Percentiles rank a stretch among this genome's conserved stretches.
Evolutionary conservation across 2,113 vertebrate species (phyloP).

Genomic region (Donacobius atricapilla): DNA sequence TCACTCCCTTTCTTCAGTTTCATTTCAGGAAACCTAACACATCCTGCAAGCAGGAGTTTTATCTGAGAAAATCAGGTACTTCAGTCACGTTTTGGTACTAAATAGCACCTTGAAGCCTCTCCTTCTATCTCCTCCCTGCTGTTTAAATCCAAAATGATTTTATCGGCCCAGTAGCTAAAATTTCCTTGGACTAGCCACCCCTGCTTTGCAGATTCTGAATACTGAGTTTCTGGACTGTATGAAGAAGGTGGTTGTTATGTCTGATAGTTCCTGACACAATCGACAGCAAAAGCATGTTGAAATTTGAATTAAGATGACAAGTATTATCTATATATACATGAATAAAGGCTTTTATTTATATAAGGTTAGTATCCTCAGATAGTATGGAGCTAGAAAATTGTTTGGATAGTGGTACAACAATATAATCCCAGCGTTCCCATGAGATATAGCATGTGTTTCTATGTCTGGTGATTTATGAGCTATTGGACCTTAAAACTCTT

Average conservation of each 20-base stretch:
- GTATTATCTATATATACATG: not conserved
- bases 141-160: not conserved
- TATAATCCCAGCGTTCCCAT: not conserved
- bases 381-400: constrained; percentile 23
- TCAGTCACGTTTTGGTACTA: not conserved
- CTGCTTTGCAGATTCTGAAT: not conserved
- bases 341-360: constrained; percentile 24
- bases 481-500: constrained; percentile 44
- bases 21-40: not conserved
- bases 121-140: not conserved
- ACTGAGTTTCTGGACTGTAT: not conserved
- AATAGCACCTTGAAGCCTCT: not conserved
- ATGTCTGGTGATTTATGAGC: constrained; percentile 41
- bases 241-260: not conserved
- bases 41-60: not conserved
- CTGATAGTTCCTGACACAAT: not conserved
- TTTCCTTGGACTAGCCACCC: not conserved
- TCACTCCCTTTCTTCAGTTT: not conserved
- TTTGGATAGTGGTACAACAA: constrained; percentile 28
- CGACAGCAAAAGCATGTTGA: not conserved
- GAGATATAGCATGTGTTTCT: constrained; percentile 15
- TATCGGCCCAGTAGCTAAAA: not conserved
- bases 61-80: not conserved
- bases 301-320: constrained; percentile 24
- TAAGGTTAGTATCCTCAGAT: constrained; percentile 21